Percentiles rank a stretch among this genome's conserved stretches.
Conservation (phyloP, 1,140 invertebrate genomes). For the Campoletis sonorensis region DNA sequence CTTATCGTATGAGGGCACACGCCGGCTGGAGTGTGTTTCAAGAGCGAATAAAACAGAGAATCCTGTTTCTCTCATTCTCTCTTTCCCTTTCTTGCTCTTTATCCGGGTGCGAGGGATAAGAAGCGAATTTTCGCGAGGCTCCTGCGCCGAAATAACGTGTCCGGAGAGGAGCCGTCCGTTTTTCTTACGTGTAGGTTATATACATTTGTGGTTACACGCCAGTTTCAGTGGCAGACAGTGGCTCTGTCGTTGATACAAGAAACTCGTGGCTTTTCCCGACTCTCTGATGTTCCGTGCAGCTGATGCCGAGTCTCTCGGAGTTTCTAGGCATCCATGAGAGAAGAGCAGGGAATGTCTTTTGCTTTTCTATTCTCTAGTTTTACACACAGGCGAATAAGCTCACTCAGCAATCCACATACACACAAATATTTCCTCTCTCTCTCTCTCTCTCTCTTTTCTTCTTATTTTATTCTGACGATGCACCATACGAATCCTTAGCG, state of each 20-base stretch:
- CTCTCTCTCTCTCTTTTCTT: slow-evolving; percentile 8
- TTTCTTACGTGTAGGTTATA: slow-evolving; percentile 14
- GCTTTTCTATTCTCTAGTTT: neutral
- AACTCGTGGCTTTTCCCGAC: slow-evolving; percentile 33
- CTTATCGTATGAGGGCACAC: slow-evolving; percentile 11
- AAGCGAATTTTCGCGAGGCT: slow-evolving; percentile 44
- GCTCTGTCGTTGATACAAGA: slow-evolving; percentile 35
- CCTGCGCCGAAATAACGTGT: slow-evolving; percentile 33
- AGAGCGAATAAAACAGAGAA: slow-evolving; percentile 18
- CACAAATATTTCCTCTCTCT: neutral
- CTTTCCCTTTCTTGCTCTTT: neutral
- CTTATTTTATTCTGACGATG: slow-evolving; percentile 26
- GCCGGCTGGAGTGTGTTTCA: neutral
- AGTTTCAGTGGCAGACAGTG: slow-evolving; percentile 36
- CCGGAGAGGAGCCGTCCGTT: slow-evolving; percentile 28
- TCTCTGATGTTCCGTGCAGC: slow-evolving; percentile 28
- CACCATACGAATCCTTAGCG: slow-evolving; percentile 41
- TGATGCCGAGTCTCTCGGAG: slow-evolving; percentile 30
- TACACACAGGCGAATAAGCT: neutral
- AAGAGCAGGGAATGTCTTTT: slow-evolving; percentile 10
- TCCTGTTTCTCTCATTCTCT: neutral
- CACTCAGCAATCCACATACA: neutral
- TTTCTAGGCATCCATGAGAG: slow-evolving; percentile 33
- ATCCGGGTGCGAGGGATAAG: neutral
- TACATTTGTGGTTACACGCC: slow-evolving; percentile 14